A percentile compares a stretch with the other conserved stretches of the same genome.
These are phyloP conservation scores for Cyclopterus lumpus DNA, from an alignment of 2,797 vertebrate genomes.

Conservation along the genomic window DNA sequence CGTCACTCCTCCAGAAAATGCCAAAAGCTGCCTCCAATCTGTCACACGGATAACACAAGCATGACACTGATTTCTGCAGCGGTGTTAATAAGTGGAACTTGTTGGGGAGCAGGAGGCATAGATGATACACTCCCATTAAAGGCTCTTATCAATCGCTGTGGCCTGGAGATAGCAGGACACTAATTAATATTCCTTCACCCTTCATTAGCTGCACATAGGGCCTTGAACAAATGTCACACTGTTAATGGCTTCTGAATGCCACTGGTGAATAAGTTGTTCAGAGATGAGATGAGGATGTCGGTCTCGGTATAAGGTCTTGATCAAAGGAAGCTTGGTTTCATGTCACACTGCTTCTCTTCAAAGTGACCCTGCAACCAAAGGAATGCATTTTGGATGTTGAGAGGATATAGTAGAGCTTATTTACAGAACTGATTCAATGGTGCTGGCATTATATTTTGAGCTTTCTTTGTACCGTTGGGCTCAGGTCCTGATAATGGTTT, in stretches of 20 bases:
- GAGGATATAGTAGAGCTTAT: slow-evolving; percentile 3
- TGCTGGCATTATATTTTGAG: slow-evolving; percentile 22
- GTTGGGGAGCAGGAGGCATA: slow-evolving; percentile 25
- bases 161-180: slow-evolving; percentile 65
- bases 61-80: slow-evolving; percentile 53
- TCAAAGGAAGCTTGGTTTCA: slow-evolving; percentile 26
- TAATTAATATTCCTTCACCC: slow-evolving; percentile 76
- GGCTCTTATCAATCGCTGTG: slow-evolving; percentile 66
- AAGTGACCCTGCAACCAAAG: slow-evolving; percentile 25
- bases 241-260: slow-evolving; percentile 60
- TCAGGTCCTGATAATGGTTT: slow-evolving; percentile 22
- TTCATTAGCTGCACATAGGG: slow-evolving; percentile 73
- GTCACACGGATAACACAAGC: slow-evolving; percentile 36
- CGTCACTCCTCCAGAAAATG: slow-evolving; percentile 36
- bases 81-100: slow-evolving; percentile 32
- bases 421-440: slow-evolving; percentile 12
- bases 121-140: slow-evolving; percentile 42
- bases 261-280: slow-evolving; percentile 31
- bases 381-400: slow-evolving; percentile 14
- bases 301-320: slow-evolving; percentile 38
- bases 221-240: slow-evolving; percentile 63
- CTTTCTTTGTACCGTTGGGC: slow-evolving; percentile 13
- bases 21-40: slow-evolving; percentile 44
- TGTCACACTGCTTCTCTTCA: slow-evolving; percentile 12
- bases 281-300: slow-evolving; percentile 30